A percentile compares a stretch with the other conserved stretches of the same genome.
Conservation (phyloP, 2,888 invertebrate species). For the Parelbella ahira region DNA sequence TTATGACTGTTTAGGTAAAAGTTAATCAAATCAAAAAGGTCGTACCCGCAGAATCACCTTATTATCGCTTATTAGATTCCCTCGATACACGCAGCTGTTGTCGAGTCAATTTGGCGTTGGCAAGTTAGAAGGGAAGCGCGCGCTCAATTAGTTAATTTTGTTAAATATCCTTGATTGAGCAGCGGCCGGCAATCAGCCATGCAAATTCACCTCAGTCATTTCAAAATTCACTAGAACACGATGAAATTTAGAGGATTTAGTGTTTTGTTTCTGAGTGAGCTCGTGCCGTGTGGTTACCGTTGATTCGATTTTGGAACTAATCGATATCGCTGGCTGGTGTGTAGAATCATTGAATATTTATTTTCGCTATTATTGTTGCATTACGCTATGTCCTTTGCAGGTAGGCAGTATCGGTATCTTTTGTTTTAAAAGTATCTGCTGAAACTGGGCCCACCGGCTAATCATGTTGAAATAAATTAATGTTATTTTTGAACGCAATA, state of each 20-base stretch:
- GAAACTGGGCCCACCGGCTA: too few relatives aligned
- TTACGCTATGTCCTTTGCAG: too few relatives aligned
- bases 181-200: conserved; percentile 78
- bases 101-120: conserved; percentile 53
- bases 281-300: background rate
- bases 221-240: conserved; percentile 35
- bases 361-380: too few relatives aligned
- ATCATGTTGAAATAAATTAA: too few relatives aligned
- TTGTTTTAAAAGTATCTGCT: too few relatives aligned
- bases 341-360: too few relatives aligned
- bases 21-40: conserved; percentile 40
- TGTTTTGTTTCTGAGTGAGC: conserved; percentile 8
- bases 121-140: conserved; percentile 45
- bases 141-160: conserved; percentile 79
- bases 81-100: conserved; percentile 54
- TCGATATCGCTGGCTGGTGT: too few relatives aligned
- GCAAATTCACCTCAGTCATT: conserved; percentile 59
- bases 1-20: conserved; percentile 1
- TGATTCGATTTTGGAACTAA: too few relatives aligned
- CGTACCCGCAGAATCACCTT: conserved; percentile 49
- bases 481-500: too few relatives aligned
- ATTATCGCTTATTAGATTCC: conserved; percentile 62
- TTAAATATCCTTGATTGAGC: conserved; percentile 80
- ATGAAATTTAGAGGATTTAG: conserved; percentile 31
- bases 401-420: too few relatives aligned